Evolutionary conservation across 2,113 vertebrate genomes (phyloP).

Genomic region (Xiphias gladius): DNA sequence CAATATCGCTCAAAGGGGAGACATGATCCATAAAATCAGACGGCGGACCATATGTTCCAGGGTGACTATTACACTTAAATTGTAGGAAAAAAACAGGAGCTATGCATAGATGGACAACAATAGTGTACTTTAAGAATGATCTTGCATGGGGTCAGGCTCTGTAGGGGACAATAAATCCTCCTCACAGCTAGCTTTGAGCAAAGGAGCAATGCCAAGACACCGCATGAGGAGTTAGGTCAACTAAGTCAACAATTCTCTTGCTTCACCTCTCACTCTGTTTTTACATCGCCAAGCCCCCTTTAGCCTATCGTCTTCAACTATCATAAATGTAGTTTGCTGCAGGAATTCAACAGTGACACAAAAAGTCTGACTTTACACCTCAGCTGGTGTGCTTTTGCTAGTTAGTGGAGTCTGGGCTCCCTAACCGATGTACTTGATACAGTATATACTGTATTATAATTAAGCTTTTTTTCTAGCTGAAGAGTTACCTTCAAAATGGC

Average conservation of each 20-base stretch:
- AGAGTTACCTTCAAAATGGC: background rate
- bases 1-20: background rate
- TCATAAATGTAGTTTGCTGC: background rate
- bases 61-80: background rate
- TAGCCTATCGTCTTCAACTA: constrained; percentile 7
- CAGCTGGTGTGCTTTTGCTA: background rate
- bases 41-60: background rate
- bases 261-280: constrained; percentile 37
- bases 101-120: constrained; percentile 31
- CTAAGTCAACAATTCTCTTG: constrained; percentile 65
- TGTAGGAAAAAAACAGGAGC: background rate
- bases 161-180: constrained; percentile 65
- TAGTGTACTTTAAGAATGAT: constrained; percentile 49
- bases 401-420: background rate
- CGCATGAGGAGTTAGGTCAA: constrained; percentile 61
- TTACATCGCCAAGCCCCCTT: constrained; percentile 13
- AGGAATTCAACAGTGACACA: constrained; percentile 3
- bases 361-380: background rate
- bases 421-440: background rate
- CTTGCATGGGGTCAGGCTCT: constrained; percentile 25
- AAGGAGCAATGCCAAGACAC: constrained; percentile 68
- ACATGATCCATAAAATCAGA: background rate
- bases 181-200: constrained; percentile 46
- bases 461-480: background rate
- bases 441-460: background rate